Percentiles rank a stretch among this genome's conserved stretches.
Evolutionary conservation across 2,113 vertebrate species (phyloP).

Genomic region (Picathartes gymnocephalus): DNA sequence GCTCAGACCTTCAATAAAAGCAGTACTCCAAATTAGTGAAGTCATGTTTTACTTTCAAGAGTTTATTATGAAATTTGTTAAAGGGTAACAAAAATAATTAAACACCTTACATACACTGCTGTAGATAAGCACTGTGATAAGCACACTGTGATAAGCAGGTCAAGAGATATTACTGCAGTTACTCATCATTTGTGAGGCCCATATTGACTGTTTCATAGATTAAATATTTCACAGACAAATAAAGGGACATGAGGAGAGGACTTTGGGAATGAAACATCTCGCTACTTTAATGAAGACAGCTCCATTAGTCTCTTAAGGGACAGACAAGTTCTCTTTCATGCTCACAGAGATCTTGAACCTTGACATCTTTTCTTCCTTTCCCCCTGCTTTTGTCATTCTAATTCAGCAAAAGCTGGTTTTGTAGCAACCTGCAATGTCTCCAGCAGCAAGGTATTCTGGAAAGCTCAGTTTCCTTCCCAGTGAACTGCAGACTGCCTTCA

Average conservation of each 20-base stretch:
- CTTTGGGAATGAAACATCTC: neutral
- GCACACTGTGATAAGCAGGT: neutral
- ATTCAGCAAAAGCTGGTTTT: neutral
- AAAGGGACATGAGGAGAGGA: neutral
- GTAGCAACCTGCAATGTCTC: neutral
- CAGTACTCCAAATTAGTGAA: neutral
- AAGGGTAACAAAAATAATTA: neutral
- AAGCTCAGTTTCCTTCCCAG: neutral
- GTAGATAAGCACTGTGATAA: neutral
- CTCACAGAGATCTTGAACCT: neutral
- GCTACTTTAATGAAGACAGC: neutral
- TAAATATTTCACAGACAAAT: neutral
- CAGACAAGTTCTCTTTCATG: neutral
- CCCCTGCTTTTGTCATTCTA: neutral
- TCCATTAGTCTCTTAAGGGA: neutral
- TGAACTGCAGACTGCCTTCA: neutral
- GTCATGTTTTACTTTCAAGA: neutral
- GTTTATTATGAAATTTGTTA: neutral
- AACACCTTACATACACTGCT: neutral
- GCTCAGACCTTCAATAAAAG: neutral
- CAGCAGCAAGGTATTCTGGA: neutral
- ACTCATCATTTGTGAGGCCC: neutral
- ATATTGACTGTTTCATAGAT: neutral
- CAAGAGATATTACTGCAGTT: neutral
- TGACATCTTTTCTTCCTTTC: neutral